Evolutionary conservation across 92 coral and sea anemone genomes (phyloP), one percentile per base, ranked within the genome.

Genomic region (Ricordea florida): DNA sequence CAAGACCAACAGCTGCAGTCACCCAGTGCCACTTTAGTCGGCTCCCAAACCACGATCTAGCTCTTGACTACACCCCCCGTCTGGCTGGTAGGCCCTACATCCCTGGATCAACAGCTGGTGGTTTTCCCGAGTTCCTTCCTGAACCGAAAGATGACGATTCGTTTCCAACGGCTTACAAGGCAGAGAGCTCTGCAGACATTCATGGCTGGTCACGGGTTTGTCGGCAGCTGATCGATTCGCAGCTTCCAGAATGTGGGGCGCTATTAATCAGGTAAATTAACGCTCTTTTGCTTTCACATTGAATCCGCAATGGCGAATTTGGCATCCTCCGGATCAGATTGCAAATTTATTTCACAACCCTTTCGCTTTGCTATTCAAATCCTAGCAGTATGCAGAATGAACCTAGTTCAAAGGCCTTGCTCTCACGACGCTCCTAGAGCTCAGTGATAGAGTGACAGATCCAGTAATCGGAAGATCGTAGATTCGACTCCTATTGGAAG

Each of bases 51-150:
- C 37, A 51, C 10, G 57, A 56, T 23, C 57, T 83, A 30, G 70
- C 58, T 15, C 78, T 77, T 7, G 63, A 64, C 10, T 76, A 62
- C 51, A 67, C 58, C 5, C 82, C 71, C 20, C 85, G 35, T 11
- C 41, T 89, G 34, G 78, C 82, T 3, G 88, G 82, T 34, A 38
- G 86, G 26, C 59, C 66, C 15, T 69, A 62, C 55, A 36, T 89
- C 8, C 87, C 94, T 5, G 87, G 88, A 10, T 75, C 91, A 16
- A 23, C 55, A 2, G 47, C 59, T 21, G 64, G 37, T n/a, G 91
- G 86, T 6, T 80, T 89, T 62, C 94, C 94, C 58, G 72, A 81
- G 52, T 85, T 67, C 74, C 76, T 89, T 26, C 69, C 82, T 26
- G 73, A 63, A 10, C 94, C 91, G 6, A 20, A 85, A 57, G 60